phyloP scores from a whole-genome alignment of 2,888 invertebrate genomes.

The Oxystoma pomonae region DNA sequence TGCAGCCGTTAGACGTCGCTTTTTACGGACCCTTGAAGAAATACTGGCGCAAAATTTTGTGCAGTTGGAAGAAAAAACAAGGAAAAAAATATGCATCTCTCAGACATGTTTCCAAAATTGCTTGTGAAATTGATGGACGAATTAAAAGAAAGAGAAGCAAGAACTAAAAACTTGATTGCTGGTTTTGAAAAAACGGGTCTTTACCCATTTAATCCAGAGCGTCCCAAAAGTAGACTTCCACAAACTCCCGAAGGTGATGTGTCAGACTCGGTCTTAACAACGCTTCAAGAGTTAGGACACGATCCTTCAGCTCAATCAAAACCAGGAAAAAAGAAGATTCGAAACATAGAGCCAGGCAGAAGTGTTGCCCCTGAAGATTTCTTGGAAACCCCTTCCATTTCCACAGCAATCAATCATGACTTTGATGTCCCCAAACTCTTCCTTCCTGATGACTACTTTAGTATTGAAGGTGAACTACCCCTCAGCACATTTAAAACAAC shows the following conservation, averaged over 20 bases:
- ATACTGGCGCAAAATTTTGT: conserved; percentile 17
- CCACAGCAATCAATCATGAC: too few relatives aligned
- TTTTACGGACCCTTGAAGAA: conserved; percentile 38
- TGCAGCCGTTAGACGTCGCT: conserved; percentile 40
- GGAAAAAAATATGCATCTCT: conserved; percentile 13
- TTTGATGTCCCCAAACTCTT: too few relatives aligned
- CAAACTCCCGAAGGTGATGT: not conserved
- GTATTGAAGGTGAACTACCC: too few relatives aligned
- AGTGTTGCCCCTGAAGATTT: not conserved
- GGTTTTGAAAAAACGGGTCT: too few relatives aligned
- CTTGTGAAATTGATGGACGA: not conserved
- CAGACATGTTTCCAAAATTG: conserved; percentile 13
- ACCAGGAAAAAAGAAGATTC: not conserved
- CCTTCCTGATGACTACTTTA: too few relatives aligned
- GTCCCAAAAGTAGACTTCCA: too few relatives aligned
- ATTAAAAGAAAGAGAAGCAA: not conserved
- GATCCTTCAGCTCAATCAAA: too few relatives aligned
- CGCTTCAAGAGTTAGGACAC: not conserved
- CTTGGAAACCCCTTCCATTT: too few relatives aligned
- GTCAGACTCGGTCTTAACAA: not conserved
- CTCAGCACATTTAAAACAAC: not conserved
- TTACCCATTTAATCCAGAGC: too few relatives aligned
- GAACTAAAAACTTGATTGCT: too few relatives aligned
- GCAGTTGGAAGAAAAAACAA: conserved; percentile 11
- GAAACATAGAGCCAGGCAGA: not conserved